Evolutionary conservation across 2,113 vertebrate species (phyloP), one percentile per base, ranked within the genome.

Genomic region (Scortum barcoo): DNA sequence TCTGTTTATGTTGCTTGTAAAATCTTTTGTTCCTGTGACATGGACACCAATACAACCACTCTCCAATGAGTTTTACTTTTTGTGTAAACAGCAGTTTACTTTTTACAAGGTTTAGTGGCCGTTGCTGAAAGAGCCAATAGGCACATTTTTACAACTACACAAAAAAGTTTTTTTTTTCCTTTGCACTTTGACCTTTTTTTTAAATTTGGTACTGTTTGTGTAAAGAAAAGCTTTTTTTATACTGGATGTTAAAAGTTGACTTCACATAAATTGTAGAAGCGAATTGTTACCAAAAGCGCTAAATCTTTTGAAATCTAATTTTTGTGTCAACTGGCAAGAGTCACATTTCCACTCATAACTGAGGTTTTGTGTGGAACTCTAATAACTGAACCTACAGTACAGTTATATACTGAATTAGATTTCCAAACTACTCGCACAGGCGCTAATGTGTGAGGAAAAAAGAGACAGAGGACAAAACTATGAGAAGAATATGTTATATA

Each of bases 31-130:
- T 81, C n/a, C 40, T 80, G 61, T 81, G 54, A 72, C 3, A 58
- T 65, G 54, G 69, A 65, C 56, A 61, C 83, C 44, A 85, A 79
- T 81, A 80, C 84, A 88, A 80, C 84, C 80, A 76, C 76, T 80
- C 75, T 58, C 9, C 46, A 75, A 22, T 61, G 53, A 77, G 72
- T 76, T 65, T 38, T 42, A 24, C 44, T 62, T 73, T 33, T 16
- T 75, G 67, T 89, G 48, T 70, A 24, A 68, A 50, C 70, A 72
- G 11, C 61, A 7, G 10, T 50, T 75, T 42, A 36, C 33, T 65
- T 54, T 72, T 46, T 17, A 36, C 0, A 8, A 62, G 28, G 22
- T 68, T 42, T n/a, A 17, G 28, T n/a, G 3, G 66, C 48, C 3
- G 10, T 19, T n/a, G 22, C 14, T 13, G 30, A 14, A 57, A 58